Evolutionary conservation across 1,140 invertebrate species (phyloP).

Genomic region (Sinella curviseta): DNA sequence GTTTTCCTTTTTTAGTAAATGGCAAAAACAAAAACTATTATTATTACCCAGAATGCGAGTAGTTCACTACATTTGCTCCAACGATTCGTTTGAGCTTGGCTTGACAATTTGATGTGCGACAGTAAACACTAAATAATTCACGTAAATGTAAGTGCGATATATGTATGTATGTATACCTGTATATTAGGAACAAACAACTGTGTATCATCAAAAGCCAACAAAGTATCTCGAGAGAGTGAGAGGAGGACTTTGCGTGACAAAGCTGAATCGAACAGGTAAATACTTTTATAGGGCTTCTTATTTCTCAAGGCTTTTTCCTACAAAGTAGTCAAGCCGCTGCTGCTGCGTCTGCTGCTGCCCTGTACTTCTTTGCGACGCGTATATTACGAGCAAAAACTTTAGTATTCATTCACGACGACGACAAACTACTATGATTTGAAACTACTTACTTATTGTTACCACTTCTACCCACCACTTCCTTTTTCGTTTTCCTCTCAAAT

Average conservation of each 20-base stretch:
- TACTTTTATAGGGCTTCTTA: neutral
- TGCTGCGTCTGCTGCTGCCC: too few relatives aligned
- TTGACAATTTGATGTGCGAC: conserved; percentile 13
- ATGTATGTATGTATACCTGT: too few relatives aligned
- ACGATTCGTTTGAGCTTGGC: too few relatives aligned
- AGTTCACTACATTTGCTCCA: too few relatives aligned
- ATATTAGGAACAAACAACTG: too few relatives aligned
- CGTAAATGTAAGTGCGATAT: neutral
- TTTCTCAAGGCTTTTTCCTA: neutral
- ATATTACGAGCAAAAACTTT: too few relatives aligned
- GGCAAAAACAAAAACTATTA: neutral
- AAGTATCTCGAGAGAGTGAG: too few relatives aligned
- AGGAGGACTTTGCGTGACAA: neutral
- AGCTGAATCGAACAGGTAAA: neutral
- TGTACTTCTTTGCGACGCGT: too few relatives aligned
- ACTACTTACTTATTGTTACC: neutral
- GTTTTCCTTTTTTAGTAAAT: neutral
- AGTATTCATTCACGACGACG: neutral
- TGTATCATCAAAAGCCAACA: too few relatives aligned
- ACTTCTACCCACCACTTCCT: neutral
- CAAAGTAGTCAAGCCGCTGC: too few relatives aligned
- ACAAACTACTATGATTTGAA: neutral
- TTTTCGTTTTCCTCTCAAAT: neutral
- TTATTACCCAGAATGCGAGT: too few relatives aligned
- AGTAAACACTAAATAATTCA: conserved; percentile 25